Conservation (phyloP, 2,113 vertebrate genomes). For the Trichechus manatus region DNA sequence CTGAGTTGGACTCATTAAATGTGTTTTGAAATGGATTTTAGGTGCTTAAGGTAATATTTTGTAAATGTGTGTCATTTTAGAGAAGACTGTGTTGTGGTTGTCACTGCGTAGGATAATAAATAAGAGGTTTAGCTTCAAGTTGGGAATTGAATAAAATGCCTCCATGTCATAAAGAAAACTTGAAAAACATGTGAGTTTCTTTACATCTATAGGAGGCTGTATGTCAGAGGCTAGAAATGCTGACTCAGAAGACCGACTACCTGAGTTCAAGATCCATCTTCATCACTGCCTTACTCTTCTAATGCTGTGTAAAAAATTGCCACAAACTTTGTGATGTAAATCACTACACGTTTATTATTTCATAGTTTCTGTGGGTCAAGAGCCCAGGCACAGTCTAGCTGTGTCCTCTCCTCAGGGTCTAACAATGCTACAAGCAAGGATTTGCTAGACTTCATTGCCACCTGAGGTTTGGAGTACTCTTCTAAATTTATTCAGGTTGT, state of each 20-base stretch:
- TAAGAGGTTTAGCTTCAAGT: background rate
- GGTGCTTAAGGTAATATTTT: background rate
- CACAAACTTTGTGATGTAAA: background rate
- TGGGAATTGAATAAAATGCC: background rate
- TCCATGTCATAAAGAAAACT: background rate
- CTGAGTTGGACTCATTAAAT: background rate
- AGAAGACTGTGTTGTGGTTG: background rate
- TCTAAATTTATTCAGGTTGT: background rate
- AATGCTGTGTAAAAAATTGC: background rate
- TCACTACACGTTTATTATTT: background rate
- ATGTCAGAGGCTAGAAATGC: background rate
- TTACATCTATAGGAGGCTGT: background rate
- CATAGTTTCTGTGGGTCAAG: background rate
- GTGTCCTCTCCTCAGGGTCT: background rate
- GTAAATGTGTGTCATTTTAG: background rate
- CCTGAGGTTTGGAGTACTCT: background rate
- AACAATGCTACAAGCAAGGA: accelerated
- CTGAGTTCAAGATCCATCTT: background rate
- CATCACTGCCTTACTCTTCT: background rate
- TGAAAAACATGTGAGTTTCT: background rate
- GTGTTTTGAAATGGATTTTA: constrained; percentile 11
- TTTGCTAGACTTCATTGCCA: background rate
- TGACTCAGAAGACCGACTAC: background rate
- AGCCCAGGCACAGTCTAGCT: background rate
- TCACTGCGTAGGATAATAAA: background rate